These are phyloP conservation scores for Chiloscyllium punctatum DNA, from an alignment of 2,797 vertebrate species.

Conservation along the genomic window DNA sequence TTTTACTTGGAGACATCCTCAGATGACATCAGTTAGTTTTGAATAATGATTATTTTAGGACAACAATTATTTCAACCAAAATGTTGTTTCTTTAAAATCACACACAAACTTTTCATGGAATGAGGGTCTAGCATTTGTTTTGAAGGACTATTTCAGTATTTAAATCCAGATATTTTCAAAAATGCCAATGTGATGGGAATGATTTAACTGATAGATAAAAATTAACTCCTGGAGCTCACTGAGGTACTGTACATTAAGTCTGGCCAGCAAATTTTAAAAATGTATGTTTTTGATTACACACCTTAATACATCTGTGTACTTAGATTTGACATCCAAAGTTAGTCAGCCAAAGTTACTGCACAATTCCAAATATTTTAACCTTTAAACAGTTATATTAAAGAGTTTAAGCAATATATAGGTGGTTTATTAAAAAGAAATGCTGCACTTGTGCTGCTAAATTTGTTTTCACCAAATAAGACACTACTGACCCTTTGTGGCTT, in stretches of 20 bases:
- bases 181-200: slow-evolving; percentile 23
- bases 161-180: not conserved
- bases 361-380: slow-evolving; percentile 6
- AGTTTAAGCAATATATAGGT: not conserved
- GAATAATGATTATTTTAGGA: not conserved
- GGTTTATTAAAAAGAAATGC: not conserved
- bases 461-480: slow-evolving; percentile 28
- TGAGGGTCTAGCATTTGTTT: not conserved
- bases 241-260: slow-evolving; percentile 28
- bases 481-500: not conserved
- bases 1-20: not conserved
- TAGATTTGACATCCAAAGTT: not conserved
- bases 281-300: slow-evolving; percentile 37
- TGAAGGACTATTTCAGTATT: no score
- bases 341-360: not conserved
- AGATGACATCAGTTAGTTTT: not conserved
- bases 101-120: not conserved
- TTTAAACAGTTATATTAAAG: not conserved
- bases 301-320: not conserved
- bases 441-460: not conserved
- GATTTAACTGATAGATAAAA: slow-evolving; percentile 29
- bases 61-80: not conserved
- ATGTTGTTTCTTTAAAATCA: not conserved
- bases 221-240: slow-evolving; percentile 34
- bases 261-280: slow-evolving; percentile 29